Evolutionary conservation across 2,113 vertebrate genomes (phyloP), one percentile per base, ranked within the genome.

Genomic region (Capra hircus): DNA sequence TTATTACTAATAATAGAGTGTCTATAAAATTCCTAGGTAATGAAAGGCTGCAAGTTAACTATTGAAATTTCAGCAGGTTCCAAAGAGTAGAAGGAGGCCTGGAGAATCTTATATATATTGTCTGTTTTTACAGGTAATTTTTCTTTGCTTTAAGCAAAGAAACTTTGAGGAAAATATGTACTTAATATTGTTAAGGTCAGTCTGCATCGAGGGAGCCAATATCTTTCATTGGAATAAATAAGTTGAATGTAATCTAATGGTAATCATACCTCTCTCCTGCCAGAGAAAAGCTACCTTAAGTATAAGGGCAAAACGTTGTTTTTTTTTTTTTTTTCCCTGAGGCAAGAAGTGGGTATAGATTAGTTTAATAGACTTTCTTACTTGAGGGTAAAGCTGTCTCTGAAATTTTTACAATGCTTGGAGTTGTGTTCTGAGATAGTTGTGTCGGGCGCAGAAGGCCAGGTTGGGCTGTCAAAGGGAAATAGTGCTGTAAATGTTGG

Each of bases 111-210:
- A 27, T 90, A 14, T 84, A 10, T 86, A 36, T 95, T 64, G 23
- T 57, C 48, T 96, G 9, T 62, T 40, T 92, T 81, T 92, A 59
- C 40, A 48, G 53, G 36, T n/a, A 64, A 33, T 53, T 74, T 95
- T 97, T 59, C 33, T 97, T 91, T 95, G 55, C 50, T 96, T 97
- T 95, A 91, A 60, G 84, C 67, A 80, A 91, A 94, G 55, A 94
- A 62, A 53, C 11, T 36, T 82, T 30, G 33, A 83, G 50, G 21
- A 78, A 96, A 89, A 82, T 78, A 53, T 57, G 11, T 91, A 82
- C 62, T 94, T 91, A 92, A 91, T 87, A 81, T 94, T 95, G 52
- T 60, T 90, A 91, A 90, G 78, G 74, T 33, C 80, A 90, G 45
- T 53, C 3, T 93, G 8, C 6, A 50, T 43, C 0, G 25, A 67